Conservation (phyloP, 2,888 invertebrate species). For the Apodemia duryi region DNA sequence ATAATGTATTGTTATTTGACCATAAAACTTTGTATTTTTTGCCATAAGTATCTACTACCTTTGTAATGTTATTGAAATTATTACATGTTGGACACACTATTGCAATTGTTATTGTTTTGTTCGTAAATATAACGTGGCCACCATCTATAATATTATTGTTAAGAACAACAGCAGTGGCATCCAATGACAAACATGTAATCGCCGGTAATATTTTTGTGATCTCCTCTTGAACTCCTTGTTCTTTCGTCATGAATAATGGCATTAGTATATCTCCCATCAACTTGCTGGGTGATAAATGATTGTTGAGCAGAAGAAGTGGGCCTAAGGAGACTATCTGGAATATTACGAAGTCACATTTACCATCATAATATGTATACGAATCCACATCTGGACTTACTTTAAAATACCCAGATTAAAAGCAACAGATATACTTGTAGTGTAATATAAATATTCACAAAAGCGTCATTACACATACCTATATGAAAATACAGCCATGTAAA, state of each 20-base stretch:
- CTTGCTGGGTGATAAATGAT: conserved; percentile 55
- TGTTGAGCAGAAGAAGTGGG: conserved; percentile 54
- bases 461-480: no score
- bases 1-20: conserved; percentile 39
- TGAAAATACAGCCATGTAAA: no score
- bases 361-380: neutral
- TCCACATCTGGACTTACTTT: no score
- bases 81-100: conserved; percentile 59
- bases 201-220: conserved; percentile 46
- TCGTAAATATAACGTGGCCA: conserved; percentile 49
- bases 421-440: no score
- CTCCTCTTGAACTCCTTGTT: conserved; percentile 45
- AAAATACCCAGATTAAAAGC: neutral
- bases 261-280: conserved; percentile 62
- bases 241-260: conserved; percentile 58
- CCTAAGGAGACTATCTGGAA: conserved; percentile 59
- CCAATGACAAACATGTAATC: conserved; percentile 57
- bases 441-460: no score
- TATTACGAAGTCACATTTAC: conserved; percentile 22
- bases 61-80: conserved; percentile 26
- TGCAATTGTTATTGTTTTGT: conserved; percentile 40
- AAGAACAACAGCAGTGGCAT: conserved; percentile 42
- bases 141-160: conserved; percentile 30
- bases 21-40: conserved; percentile 39
- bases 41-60: conserved; percentile 25